Conservation (phyloP, 1,140 invertebrate species). For the Lepidostoma basale region DNA sequence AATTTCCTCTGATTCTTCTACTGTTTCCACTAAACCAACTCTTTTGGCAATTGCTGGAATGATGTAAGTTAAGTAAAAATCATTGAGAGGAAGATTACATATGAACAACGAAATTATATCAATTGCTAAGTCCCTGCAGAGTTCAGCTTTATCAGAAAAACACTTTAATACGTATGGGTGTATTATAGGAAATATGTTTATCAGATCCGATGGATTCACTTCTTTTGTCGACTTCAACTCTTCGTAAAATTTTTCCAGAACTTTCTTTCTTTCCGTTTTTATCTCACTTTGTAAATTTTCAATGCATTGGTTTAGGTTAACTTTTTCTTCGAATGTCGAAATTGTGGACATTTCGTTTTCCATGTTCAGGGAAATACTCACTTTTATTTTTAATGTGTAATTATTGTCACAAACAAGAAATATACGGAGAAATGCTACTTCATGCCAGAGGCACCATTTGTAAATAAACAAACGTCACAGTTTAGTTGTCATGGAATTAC, state of each 20-base stretch:
- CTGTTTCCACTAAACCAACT: slow-evolving; percentile 76
- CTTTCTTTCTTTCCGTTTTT: slow-evolving; percentile 39
- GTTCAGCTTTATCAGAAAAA: slow-evolving; percentile 55
- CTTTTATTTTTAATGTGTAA: background rate
- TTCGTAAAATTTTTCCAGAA: slow-evolving; percentile 52
- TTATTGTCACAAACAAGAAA: too few relatives aligned
- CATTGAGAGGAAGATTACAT: slow-evolving; percentile 59
- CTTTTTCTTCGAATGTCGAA: background rate
- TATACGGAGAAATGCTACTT: background rate
- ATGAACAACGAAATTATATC: slow-evolving; percentile 54
- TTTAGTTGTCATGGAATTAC: slow-evolving; percentile 34
- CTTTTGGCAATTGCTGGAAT: slow-evolving; percentile 77
- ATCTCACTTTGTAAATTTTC: slow-evolving; percentile 31
- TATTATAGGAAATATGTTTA: slow-evolving; percentile 54
- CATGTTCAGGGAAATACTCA: background rate
- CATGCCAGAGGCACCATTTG: slow-evolving; percentile 38
- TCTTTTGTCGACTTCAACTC: slow-evolving; percentile 53
- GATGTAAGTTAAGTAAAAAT: slow-evolving; percentile 76
- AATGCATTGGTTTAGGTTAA: slow-evolving; percentile 9
- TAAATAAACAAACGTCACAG: slow-evolving; percentile 43
- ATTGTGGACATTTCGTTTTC: background rate
- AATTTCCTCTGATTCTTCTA: slow-evolving; percentile 87
- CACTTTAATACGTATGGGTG: slow-evolving; percentile 56
- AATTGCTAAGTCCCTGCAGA: slow-evolving; percentile 52
- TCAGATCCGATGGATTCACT: slow-evolving; percentile 51